Conservation (phyloP, 2,797 vertebrate species). For the Micrastur ruficollis region DNA sequence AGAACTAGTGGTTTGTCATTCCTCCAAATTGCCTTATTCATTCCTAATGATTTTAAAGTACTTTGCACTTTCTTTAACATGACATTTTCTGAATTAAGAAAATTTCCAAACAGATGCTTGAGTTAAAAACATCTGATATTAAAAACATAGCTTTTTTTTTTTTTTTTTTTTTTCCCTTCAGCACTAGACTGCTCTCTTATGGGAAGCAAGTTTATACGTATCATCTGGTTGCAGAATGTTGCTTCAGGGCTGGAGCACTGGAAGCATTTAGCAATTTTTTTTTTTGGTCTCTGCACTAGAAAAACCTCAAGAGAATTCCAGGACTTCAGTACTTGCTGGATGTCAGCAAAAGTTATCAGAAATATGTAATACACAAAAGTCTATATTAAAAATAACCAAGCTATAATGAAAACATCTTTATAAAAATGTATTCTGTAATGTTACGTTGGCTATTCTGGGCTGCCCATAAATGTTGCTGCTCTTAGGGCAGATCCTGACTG, state of each 20-base stretch:
- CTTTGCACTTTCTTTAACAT: constrained; percentile 68
- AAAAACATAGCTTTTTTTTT: constrained; percentile 22
- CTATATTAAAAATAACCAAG: neutral
- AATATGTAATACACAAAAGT: neutral
- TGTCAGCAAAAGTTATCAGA: constrained; percentile 40
- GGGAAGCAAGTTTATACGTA: constrained; percentile 56
- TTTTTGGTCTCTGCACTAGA: neutral
- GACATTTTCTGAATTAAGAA: constrained; percentile 68
- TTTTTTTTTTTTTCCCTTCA: constrained; percentile 6
- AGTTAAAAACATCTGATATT: constrained; percentile 71
- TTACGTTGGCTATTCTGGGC: neutral
- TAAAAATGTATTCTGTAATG: neutral
- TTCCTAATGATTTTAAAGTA: constrained; percentile 67
- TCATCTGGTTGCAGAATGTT: constrained; percentile 76
- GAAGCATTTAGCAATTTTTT: constrained; percentile 33
- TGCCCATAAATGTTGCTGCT: neutral
- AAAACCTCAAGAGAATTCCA: constrained; percentile 55
- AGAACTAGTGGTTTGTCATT: neutral
- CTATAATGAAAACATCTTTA: neutral
- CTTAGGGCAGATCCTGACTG: neutral
- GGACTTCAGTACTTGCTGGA: neutral
- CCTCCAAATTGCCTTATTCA: constrained; percentile 40
- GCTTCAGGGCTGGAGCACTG: constrained; percentile 39
- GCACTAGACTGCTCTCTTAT: constrained; percentile 53
- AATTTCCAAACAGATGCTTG: constrained; percentile 69